phyloP scores from a whole-genome alignment of 23 tunicate genomes.

The Ascidia mentula region DNA sequence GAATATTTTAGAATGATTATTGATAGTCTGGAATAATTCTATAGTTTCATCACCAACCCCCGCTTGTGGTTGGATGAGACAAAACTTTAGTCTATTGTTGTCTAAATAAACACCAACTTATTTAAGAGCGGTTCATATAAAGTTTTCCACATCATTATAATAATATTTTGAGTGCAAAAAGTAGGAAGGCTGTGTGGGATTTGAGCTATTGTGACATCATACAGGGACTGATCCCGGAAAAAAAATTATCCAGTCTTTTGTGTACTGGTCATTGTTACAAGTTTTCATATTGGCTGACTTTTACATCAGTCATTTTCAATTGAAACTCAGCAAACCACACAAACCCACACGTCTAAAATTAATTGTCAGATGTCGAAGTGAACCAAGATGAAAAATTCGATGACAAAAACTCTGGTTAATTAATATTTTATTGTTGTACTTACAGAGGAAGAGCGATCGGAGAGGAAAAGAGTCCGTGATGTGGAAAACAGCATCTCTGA shows the following conservation, averaged over 20 bases:
- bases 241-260: not conserved
- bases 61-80: no score
- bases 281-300: no score
- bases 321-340: not conserved
- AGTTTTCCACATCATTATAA: not conserved
- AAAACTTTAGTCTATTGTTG: not conserved
- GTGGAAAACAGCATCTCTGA: not conserved
- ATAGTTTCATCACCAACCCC: no score
- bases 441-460: not conserved
- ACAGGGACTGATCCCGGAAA: not conserved
- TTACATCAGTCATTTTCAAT: not conserved
- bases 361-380: not conserved
- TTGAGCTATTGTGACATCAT: not conserved
- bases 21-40: no score
- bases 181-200: not conserved
- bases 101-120: not conserved
- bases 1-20: no score
- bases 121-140: not conserved
- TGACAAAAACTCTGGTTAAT: not conserved
- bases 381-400: not conserved
- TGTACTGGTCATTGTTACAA: no score
- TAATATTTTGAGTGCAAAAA: constrained; percentile 4
- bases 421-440: no score
- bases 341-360: not conserved
- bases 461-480: not conserved